A percentile compares a stretch with the other conserved stretches of the same genome.
phyloP scores from a whole-genome alignment of 2,888 invertebrate genomes.

The Cetonia aurata region DNA sequence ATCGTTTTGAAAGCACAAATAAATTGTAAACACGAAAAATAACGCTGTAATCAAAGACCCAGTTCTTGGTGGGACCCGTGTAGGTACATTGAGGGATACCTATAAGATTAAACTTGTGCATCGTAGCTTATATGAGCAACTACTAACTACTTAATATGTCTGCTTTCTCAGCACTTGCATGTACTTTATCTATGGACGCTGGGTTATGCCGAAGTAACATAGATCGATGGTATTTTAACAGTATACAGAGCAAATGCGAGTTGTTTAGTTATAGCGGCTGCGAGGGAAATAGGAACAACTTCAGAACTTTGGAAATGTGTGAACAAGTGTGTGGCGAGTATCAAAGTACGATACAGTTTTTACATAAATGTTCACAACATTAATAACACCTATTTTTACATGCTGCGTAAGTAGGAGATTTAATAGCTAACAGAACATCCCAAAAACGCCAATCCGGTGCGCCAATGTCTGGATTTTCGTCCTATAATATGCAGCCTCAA shows the following conservation, averaged over 20 bases:
- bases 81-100: too few relatives aligned
- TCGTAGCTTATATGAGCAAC: background rate
- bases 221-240: constrained; percentile 89
- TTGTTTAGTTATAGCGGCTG: constrained; percentile 92
- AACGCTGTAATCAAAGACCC: too few relatives aligned
- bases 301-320: constrained; percentile 80
- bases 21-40: too few relatives aligned
- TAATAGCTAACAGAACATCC: constrained; percentile 61
- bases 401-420: constrained; percentile 58
- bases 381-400: constrained; percentile 6
- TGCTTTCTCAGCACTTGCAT: constrained; percentile 58
- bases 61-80: too few relatives aligned
- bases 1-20: too few relatives aligned
- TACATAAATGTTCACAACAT: background rate
- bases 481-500: constrained; percentile 57
- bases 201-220: constrained; percentile 85
- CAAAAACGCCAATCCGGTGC: constrained; percentile 61
- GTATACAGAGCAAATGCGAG: constrained; percentile 77
- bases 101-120: too few relatives aligned
- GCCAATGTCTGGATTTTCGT: constrained; percentile 61
- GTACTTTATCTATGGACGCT: constrained; percentile 74
- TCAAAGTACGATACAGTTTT: constrained; percentile 64
- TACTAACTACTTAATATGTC: background rate
- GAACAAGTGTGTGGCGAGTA: constrained; percentile 73
- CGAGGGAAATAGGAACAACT: constrained; percentile 90